Evolutionary conservation across 2,888 invertebrate genomes (phyloP).

Genomic region (Mellilla xanthometata): DNA sequence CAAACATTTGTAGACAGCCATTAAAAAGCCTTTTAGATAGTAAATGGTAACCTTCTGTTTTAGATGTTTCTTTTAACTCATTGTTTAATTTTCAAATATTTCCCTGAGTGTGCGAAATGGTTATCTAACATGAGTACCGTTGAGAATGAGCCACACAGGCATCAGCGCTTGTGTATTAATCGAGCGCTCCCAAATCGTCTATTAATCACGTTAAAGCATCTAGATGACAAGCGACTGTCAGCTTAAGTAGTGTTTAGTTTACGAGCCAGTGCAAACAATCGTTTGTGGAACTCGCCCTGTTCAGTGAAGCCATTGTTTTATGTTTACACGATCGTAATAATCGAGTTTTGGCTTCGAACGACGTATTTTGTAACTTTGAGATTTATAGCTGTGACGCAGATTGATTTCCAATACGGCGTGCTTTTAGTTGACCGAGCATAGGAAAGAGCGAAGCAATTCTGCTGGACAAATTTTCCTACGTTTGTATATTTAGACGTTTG

Average conservation of each 20-base stretch:
- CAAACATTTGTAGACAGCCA: too few relatives aligned
- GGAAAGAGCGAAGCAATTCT: too few relatives aligned
- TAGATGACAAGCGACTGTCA: conserved; percentile 78
- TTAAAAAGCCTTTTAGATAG: too few relatives aligned
- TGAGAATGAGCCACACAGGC: conserved; percentile 40
- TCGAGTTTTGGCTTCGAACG: conserved; percentile 34
- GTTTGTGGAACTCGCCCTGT: conserved; percentile 64
- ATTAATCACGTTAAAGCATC: conserved; percentile 80
- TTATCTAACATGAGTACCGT: too few relatives aligned
- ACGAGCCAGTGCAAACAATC: conserved; percentile 67
- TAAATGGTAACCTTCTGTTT: too few relatives aligned
- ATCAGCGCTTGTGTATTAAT: conserved; percentile 66
- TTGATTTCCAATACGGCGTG: too few relatives aligned
- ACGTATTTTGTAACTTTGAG: conserved; percentile 17
- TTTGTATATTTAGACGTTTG: too few relatives aligned
- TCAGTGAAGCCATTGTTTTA: conserved; percentile 63
- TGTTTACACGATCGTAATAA: conserved; percentile 62
- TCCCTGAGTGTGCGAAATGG: too few relatives aligned
- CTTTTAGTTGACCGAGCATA: too few relatives aligned
- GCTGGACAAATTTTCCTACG: too few relatives aligned
- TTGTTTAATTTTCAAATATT: too few relatives aligned
- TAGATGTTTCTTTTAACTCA: too few relatives aligned
- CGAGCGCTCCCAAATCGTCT: conserved; percentile 70
- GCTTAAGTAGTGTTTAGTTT: conserved; percentile 78
- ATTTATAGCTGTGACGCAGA: conserved; percentile 1